These are phyloP conservation scores for Scaptomyza hsui DNA, from an alignment of 1,140 invertebrate genomes.

Conservation along the genomic window DNA sequence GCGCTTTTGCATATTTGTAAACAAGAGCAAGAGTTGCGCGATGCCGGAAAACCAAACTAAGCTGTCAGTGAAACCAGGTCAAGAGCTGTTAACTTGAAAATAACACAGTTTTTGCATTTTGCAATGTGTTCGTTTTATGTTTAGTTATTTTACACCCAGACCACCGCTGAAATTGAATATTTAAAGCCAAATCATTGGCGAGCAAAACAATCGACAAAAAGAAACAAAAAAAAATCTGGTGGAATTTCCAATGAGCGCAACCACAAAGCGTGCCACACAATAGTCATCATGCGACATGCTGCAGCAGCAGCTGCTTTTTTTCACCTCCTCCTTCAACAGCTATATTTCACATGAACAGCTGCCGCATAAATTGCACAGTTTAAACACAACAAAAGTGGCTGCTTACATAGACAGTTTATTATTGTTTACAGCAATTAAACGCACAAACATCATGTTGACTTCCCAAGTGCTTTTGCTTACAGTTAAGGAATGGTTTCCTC, in stretches of 20 bases:
- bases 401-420: constrained; percentile 21
- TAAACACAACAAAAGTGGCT: constrained; percentile 15
- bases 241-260: constrained; percentile 9
- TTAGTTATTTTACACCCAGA: neutral
- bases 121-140: constrained; percentile 33
- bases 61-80: constrained; percentile 53
- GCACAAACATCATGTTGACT: neutral
- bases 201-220: constrained; percentile 10
- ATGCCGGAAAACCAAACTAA: constrained; percentile 10
- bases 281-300: constrained; percentile 32
- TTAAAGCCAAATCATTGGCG: constrained; percentile 30
- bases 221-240: neutral
- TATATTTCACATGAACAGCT: constrained; percentile 27
- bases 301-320: constrained; percentile 1
- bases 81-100: constrained; percentile 77
- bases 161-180: constrained; percentile 20
- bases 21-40: constrained; percentile 29
- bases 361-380: constrained; percentile 33
- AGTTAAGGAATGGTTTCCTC: neutral
- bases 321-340: constrained; percentile 3
- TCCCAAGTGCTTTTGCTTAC: no score
- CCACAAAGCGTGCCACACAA: constrained; percentile 22
- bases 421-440: constrained; percentile 46
- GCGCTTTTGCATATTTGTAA: constrained; percentile 78
- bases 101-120: constrained; percentile 76